A percentile compares a stretch with the other conserved stretches of the same genome.
These are phyloP conservation scores for Pachydiplax longipennis DNA, from an alignment of 2,888 invertebrate species.

Conservation along the genomic window DNA sequence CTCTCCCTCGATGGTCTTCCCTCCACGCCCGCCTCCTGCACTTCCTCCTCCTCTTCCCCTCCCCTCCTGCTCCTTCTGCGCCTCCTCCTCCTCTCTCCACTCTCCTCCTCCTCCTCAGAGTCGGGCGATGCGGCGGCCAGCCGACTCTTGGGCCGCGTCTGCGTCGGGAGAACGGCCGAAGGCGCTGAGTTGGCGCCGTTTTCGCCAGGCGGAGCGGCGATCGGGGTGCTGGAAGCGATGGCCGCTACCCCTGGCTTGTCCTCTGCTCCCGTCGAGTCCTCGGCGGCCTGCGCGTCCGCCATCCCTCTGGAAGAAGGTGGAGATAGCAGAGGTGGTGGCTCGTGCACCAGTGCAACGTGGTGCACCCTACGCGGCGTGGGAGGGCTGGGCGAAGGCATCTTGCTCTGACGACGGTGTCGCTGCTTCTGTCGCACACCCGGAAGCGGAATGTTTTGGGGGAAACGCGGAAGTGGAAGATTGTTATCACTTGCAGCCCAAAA, in stretches of 20 bases:
- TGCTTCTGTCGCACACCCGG: slow-evolving; percentile 53
- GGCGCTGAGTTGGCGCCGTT: slow-evolving; percentile 3
- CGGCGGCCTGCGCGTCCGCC: slow-evolving; percentile 64
- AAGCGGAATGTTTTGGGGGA: slow-evolving; percentile 54
- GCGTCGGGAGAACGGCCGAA: slow-evolving; percentile 45
- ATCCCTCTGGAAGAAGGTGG: slow-evolving; percentile 65
- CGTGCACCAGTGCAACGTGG: slow-evolving; percentile 63
- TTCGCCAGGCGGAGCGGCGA: slow-evolving; percentile 9
- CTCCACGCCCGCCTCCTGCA: not conserved
- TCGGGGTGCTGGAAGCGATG: not conserved
- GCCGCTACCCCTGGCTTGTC: slow-evolving; percentile 1
- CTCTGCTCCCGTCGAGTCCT: slow-evolving; percentile 47
- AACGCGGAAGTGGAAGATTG: slow-evolving; percentile 56
- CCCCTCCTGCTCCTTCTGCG: not conserved
- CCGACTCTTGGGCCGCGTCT: slow-evolving; percentile 46
- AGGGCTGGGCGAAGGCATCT: slow-evolving; percentile 54
- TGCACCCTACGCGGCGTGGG: slow-evolving; percentile 58
- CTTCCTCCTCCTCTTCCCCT: not conserved
- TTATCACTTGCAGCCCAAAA: slow-evolving; percentile 58
- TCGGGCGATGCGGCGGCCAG: slow-evolving; percentile 18
- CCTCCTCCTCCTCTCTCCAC: not conserved
- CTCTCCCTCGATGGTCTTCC: not conserved
- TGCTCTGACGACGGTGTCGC: slow-evolving; percentile 56
- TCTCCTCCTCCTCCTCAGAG: not conserved
- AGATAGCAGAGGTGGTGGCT: slow-evolving; percentile 67